These are phyloP conservation scores for Ditylenchus dipsaci DNA, from an alignment of 1,140 invertebrate genomes.

Conservation along the genomic window DNA sequence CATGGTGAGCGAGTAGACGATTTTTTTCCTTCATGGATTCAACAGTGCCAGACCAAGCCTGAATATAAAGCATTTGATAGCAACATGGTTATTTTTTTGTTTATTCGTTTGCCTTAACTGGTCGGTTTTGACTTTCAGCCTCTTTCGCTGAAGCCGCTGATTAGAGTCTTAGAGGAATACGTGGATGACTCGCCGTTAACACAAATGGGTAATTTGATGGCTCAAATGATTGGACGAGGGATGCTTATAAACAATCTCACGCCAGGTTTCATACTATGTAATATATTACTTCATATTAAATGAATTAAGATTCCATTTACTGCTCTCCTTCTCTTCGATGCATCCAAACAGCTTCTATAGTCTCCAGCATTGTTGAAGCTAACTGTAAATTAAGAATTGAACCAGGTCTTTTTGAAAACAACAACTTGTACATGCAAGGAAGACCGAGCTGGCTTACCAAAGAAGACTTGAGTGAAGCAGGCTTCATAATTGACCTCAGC, in stretches of 20 bases:
- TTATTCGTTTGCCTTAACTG: background rate
- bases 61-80: conserved; percentile 75
- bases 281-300: background rate
- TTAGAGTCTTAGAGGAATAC: conserved; percentile 5
- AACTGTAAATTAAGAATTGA: conserved; percentile 69
- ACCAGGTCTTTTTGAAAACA: conserved; percentile 83
- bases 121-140: conserved; percentile 20
- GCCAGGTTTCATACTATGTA: background rate
- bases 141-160: conserved; percentile 62
- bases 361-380: conserved; percentile 59
- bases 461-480: conserved; percentile 13
- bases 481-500: conserved; percentile 16
- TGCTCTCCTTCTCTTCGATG: conserved; percentile 80
- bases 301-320: conserved; percentile 68
- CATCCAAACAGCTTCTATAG: conserved; percentile 75
- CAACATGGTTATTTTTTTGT: conserved; percentile 72
- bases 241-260: background rate
- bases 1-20: conserved; percentile 44
- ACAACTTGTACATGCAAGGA: conserved; percentile 18
- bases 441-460: conserved; percentile 7
- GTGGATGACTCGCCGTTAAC: background rate
- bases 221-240: background rate
- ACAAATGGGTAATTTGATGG: background rate
- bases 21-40: conserved; percentile 39
- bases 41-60: conserved; percentile 39